A percentile compares a stretch with the other conserved stretches of the same genome.
These are phyloP conservation scores for Merluccius polli DNA, from an alignment of 2,797 vertebrate species.

Conservation along the genomic window DNA sequence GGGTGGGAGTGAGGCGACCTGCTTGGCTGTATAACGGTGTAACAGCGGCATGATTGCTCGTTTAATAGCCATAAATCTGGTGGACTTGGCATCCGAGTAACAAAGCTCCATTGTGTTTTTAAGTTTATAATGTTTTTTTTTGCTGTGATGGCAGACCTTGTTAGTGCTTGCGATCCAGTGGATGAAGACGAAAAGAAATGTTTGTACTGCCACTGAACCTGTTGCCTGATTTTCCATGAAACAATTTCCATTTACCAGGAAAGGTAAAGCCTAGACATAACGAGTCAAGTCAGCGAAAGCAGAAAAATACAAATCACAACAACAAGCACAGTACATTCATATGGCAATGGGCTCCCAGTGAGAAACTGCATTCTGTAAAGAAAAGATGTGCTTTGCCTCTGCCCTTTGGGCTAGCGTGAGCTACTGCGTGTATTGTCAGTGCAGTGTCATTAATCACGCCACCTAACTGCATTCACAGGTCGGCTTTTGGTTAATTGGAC, in stretches of 20 bases:
- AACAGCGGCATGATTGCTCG: slow-evolving; percentile 45
- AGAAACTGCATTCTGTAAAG: slow-evolving; percentile 37
- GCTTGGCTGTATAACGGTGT: slow-evolving; percentile 31
- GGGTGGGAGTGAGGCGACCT: slow-evolving; percentile 24
- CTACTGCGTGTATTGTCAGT: slow-evolving; percentile 50
- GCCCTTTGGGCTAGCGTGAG: slow-evolving; percentile 49
- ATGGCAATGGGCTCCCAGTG: slow-evolving; percentile 1
- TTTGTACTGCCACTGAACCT: background rate
- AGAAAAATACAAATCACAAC: slow-evolving; percentile 15
- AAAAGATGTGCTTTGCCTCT: slow-evolving; percentile 32
- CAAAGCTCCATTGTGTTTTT: slow-evolving; percentile 10
- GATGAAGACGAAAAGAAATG: too few relatives aligned
- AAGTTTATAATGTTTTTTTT: slow-evolving; percentile 2
- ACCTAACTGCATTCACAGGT: slow-evolving; percentile 57
- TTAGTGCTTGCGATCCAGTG: background rate
- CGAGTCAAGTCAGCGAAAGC: slow-evolving; percentile 39
- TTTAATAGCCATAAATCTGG: slow-evolving; percentile 31
- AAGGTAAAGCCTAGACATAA: slow-evolving; percentile 18
- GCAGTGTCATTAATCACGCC: slow-evolving; percentile 66
- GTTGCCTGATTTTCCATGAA: background rate
- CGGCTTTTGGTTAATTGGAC: slow-evolving; percentile 71
- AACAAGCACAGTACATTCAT: slow-evolving; percentile 34
- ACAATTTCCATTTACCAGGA: background rate
- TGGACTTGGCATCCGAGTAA: slow-evolving; percentile 7
- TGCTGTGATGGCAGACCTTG: background rate